Percentiles rank a stretch among this genome's conserved stretches.
phyloP scores from a whole-genome alignment of 92 coral and sea anemone species.

The Hydrozoanthus gracilis region DNA sequence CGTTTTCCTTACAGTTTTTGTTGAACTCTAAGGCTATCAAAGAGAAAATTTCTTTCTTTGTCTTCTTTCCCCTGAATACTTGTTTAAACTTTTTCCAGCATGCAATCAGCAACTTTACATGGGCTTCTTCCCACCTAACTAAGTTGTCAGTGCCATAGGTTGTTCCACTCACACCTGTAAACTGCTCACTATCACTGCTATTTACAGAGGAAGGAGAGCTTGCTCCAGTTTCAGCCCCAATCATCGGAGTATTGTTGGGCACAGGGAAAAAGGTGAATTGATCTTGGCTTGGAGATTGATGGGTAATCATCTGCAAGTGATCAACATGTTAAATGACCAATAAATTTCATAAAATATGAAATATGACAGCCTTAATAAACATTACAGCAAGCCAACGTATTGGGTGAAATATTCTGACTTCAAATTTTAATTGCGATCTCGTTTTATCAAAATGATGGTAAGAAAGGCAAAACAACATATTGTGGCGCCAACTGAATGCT shows the following conservation, averaged over 20 bases:
- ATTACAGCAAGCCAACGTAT: slow-evolving; percentile 1
- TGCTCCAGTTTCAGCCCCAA: slow-evolving; percentile 32
- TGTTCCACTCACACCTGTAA: slow-evolving; percentile 45
- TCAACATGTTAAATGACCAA: slow-evolving; percentile 23
- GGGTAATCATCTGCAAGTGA: slow-evolving; percentile 26
- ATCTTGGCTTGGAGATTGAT: slow-evolving; percentile 15
- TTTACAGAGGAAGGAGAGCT: slow-evolving; percentile 36
- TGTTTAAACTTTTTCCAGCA: too few relatives aligned
- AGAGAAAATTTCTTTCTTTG: slow-evolving; percentile 49
- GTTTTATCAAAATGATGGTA: slow-evolving; percentile 16
- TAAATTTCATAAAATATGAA: slow-evolving; percentile 5
- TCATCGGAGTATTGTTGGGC: slow-evolving; percentile 15
- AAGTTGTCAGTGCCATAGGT: slow-evolving; percentile 40
- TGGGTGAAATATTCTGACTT: neutral
- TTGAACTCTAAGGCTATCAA: slow-evolving; percentile 45
- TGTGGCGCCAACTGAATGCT: slow-evolving; percentile 15
- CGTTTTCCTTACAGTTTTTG: slow-evolving; percentile 41
- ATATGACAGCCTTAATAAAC: slow-evolving; percentile 18
- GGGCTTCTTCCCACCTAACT: slow-evolving; percentile 56
- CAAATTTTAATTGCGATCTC: neutral
- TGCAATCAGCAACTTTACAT: too few relatives aligned
- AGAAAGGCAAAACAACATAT: slow-evolving; percentile 30
- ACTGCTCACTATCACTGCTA: slow-evolving; percentile 42
- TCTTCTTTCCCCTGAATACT: too few relatives aligned
- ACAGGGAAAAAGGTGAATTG: slow-evolving; percentile 23